Evolutionary conservation across 2,797 vertebrate species (phyloP).

Genomic region (Gymnodraco acuticeps): DNA sequence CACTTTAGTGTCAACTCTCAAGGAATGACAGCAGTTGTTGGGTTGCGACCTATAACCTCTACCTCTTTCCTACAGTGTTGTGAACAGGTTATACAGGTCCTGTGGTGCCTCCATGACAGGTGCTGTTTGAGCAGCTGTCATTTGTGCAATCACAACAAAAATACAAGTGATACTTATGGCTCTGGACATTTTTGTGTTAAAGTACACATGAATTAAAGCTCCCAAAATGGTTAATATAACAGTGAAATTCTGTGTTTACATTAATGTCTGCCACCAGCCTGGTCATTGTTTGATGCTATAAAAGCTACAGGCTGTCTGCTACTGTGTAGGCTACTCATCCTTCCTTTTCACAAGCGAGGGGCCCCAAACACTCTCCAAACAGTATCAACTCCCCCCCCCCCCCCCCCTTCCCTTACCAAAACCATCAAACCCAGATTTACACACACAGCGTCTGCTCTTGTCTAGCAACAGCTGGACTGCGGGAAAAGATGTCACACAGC

Average conservation of each 20-base stretch:
- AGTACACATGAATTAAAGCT: not conserved
- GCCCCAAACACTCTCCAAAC: slow-evolving; percentile 34
- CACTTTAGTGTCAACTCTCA: not conserved
- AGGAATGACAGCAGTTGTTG: slow-evolving; percentile 44
- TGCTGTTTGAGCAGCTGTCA: slow-evolving; percentile 58
- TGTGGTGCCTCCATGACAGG: slow-evolving; percentile 39
- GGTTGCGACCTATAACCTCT: slow-evolving; percentile 48
- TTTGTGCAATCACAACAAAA: slow-evolving; percentile 18
- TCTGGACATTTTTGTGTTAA: not conserved
- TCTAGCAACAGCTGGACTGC: slow-evolving; percentile 71
- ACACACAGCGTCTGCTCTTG: slow-evolving; percentile 35
- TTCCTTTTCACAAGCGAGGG: slow-evolving; percentile 41
- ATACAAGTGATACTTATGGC: not conserved
- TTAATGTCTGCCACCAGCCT: slow-evolving; percentile 26
- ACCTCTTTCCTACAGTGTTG: slow-evolving; percentile 17
- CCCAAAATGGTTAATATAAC: not conserved
- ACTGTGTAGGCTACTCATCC: slow-evolving; percentile 43
- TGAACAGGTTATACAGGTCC: slow-evolving; percentile 59
- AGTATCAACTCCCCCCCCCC: slow-evolving; percentile 20
- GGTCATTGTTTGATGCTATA: slow-evolving; percentile 47
- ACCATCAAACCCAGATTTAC: slow-evolving; percentile 25
- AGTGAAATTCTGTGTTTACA: slow-evolving; percentile 21
- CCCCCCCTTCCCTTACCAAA: not conserved
- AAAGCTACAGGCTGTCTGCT: slow-evolving; percentile 34
- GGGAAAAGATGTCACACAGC: slow-evolving; percentile 54